Base-by-base conservation (phyloP, 1,140 invertebrate species). In the Tetragnatha versicolor region DNA sequence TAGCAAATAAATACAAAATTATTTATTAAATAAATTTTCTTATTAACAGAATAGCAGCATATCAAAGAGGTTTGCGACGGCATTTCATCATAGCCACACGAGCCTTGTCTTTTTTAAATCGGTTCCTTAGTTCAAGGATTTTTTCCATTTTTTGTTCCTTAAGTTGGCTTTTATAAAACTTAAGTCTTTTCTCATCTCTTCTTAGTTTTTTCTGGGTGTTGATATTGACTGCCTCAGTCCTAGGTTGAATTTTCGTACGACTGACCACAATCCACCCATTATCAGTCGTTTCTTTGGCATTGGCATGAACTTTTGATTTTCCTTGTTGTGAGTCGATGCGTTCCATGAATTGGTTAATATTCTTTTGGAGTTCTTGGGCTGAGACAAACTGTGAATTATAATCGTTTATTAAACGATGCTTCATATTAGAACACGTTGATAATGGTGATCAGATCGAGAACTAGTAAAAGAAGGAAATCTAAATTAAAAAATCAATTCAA, bases 121-220 rank as follows among this genome's bases (percentile, higher is more conserved):
- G 87, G 53, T 84, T 82, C 33, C 94, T 87, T 37, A 97, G 85
- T 39, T 91, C 89, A 9, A 91, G 89, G 81, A 96, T 84, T 84
- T 90, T 90, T 83, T 96, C 91, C 88, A 92, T 93, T 87, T 95
- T 95, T 0, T 91, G 89, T 84, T 97, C 93, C 68, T 92, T 90
- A 61, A 94, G 92, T 90, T 98, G 94, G 84, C 95, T 96, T 55
- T 91, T 91, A 84, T 97, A 97, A 83, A 97, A 96, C 84, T 97
- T 94, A 47, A 94, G 95, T 73, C 91, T 90, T 72, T 90, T 89
- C 80, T 90, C 90, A 58, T 90, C 91, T 76, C 87, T 88, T 20
- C 90, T 89, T 81, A 92, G 89, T 79, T 89, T 88, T 9, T 75
- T 82, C 63, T 84, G 81, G 6, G 88, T 81, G 82, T 91, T 91